Conservation (phyloP, 1,140 invertebrate species). For the Bombus affinis region DNA sequence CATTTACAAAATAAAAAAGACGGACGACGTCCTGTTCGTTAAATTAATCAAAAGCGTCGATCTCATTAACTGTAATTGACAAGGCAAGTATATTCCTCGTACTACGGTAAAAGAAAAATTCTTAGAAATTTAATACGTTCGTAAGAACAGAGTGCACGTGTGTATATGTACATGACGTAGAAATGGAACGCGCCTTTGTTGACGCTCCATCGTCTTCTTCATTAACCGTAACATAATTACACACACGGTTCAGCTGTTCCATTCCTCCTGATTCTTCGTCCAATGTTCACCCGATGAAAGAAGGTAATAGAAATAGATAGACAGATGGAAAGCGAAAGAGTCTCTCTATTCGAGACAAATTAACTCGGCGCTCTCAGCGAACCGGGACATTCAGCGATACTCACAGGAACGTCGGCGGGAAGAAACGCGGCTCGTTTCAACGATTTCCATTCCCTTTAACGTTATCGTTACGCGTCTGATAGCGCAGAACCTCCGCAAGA, state of each 20-base stretch:
- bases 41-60: not conserved
- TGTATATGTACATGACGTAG: too few relatives aligned
- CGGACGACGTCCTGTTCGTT: fast-evolving
- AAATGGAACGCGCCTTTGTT: not conserved
- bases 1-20: not conserved
- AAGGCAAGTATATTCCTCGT: too few relatives aligned
- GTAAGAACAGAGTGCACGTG: not conserved
- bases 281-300: not conserved
- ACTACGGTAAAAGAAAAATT: not conserved
- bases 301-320: not conserved
- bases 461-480: constrained; percentile 14
- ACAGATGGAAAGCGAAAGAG: not conserved
- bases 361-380: not conserved
- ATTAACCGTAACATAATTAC: constrained; percentile 17
- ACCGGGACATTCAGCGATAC: not conserved
- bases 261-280: not conserved
- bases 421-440: constrained; percentile 1
- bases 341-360: not conserved
- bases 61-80: not conserved
- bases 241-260: not conserved
- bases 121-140: not conserved
- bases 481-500: not conserved
- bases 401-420: not conserved
- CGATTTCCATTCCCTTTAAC: constrained; percentile 23
- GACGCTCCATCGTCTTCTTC: not conserved